These are phyloP conservation scores for Motacilla alba DNA, from an alignment of 2,113 vertebrate species.

Conservation along the genomic window DNA sequence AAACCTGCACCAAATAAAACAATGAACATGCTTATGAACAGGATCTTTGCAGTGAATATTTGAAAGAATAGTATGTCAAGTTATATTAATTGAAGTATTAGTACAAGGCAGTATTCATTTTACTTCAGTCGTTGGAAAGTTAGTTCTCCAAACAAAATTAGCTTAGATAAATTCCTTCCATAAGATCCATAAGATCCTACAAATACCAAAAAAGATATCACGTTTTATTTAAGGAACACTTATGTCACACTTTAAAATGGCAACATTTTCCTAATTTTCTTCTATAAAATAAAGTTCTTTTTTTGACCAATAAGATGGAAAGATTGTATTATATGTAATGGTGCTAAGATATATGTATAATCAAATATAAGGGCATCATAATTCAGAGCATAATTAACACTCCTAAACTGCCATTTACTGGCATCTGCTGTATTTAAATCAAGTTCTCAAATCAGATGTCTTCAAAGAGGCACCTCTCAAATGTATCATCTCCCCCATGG, in stretches of 20 bases:
- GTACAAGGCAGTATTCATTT: neutral
- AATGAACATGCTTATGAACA: neutral
- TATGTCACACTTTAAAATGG: neutral
- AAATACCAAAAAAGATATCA: neutral
- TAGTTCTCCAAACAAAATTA: neutral
- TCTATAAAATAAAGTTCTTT: neutral
- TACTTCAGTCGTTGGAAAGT: neutral
- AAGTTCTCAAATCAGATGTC: constrained; percentile 24
- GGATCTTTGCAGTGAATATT: neutral
- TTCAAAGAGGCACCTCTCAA: constrained; percentile 25
- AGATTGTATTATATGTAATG: neutral
- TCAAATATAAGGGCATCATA: neutral
- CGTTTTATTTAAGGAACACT: neutral
- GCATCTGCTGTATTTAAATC: constrained; percentile 31
- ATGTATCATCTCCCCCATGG: constrained; percentile 18
- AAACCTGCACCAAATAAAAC: neutral
- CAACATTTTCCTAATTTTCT: neutral
- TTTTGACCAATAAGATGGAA: neutral
- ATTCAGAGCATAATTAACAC: constrained; percentile 2
- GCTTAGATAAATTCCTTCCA: neutral
- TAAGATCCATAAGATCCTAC: neutral
- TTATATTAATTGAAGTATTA: neutral
- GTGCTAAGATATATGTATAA: neutral
- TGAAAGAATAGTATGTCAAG: neutral
- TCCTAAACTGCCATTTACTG: constrained; percentile 14